Evolutionary conservation across 2,113 vertebrate genomes (phyloP).

Genomic region (Taxidea taxus): DNA sequence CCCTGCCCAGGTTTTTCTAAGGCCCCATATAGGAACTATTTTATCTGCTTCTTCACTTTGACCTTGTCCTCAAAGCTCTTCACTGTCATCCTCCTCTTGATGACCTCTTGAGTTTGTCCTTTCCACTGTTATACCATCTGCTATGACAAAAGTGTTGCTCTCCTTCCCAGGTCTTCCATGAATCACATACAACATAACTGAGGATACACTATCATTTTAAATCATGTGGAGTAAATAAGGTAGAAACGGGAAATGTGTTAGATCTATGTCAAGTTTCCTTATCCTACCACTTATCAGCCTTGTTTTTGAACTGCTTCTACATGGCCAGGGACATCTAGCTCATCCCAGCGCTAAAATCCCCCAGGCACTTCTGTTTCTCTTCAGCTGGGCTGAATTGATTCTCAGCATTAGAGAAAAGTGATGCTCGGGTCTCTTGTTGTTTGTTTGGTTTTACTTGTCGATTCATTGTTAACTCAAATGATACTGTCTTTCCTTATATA

Average conservation of each 20-base stretch:
- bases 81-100: neutral
- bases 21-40: neutral
- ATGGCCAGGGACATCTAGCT: fast-evolving
- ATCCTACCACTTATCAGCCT: neutral
- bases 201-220: neutral
- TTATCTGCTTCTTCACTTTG: neutral
- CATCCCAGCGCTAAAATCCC: neutral
- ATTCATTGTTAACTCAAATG: neutral
- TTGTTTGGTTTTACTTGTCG: neutral
- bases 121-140: neutral
- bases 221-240: no score
- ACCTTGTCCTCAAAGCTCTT: neutral
- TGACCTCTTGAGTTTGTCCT: neutral
- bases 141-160: neutral
- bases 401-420: neutral
- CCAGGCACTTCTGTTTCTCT: neutral
- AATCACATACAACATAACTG: neutral
- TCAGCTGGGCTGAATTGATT: neutral
- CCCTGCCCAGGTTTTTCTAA: neutral
- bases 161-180: neutral
- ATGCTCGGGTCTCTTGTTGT: neutral
- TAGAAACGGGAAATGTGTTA: neutral
- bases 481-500: neutral
- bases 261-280: neutral
- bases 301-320: neutral